A percentile compares a stretch with the other conserved stretches of the same genome.
phyloP scores from a whole-genome alignment of 2,113 vertebrate species.

The Eclectus roratus region DNA sequence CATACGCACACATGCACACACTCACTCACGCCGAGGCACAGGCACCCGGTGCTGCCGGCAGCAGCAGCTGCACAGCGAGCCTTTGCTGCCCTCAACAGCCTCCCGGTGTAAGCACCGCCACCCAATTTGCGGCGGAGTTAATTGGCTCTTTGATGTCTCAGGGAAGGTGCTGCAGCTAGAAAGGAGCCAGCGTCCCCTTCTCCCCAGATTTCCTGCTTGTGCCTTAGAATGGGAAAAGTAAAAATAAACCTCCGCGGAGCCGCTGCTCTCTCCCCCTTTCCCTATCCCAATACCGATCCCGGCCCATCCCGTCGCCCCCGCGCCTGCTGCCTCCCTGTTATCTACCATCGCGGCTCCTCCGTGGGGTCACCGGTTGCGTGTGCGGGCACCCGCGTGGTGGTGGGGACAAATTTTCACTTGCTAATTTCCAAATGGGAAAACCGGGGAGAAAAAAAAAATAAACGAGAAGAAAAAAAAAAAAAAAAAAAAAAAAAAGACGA shows the following conservation, averaged over 20 bases:
- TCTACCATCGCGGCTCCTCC: conserved; percentile 59
- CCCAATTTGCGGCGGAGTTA: conserved; percentile 90
- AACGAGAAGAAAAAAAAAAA: neutral
- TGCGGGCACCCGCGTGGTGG: conserved; percentile 4
- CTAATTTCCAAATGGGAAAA: conserved; percentile 73
- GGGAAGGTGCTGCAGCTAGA: conserved; percentile 82
- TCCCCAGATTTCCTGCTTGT: conserved; percentile 68
- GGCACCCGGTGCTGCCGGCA: conserved; percentile 52
- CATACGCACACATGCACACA: neutral
- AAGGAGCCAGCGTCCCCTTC: conserved; percentile 63
- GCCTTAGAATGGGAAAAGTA: conserved; percentile 10
- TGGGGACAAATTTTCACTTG: conserved; percentile 76
- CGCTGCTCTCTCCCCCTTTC: neutral
- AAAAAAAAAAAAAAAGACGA: neutral
- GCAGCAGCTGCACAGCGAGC: conserved; percentile 65
- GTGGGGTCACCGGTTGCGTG: conserved; percentile 65
- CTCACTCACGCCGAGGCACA: neutral
- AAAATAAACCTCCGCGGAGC: neutral
- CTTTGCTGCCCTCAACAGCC: conserved; percentile 89
- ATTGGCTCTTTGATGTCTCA: conserved; percentile 98
- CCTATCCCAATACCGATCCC: neutral
- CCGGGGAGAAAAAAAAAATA: neutral
- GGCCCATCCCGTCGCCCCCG: neutral
- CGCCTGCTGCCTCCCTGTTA: conserved; percentile 51
- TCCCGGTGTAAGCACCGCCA: conserved; percentile 83